Percentiles rank a stretch among this genome's conserved stretches.
Conservation (phyloP, 2,797 vertebrate species). For the Micropoecilia bifurca region DNA sequence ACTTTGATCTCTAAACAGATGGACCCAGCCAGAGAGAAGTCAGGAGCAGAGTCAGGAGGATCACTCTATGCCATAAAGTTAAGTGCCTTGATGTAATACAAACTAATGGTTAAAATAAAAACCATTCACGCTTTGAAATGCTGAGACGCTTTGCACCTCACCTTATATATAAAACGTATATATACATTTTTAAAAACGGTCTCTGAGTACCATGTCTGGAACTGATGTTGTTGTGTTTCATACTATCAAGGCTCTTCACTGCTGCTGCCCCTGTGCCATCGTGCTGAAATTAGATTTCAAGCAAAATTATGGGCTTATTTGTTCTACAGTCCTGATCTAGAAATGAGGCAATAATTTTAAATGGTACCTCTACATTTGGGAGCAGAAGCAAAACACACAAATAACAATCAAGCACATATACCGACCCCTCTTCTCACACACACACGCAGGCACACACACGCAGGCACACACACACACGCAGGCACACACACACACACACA, state of each 20-base stretch:
- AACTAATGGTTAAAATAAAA: neutral
- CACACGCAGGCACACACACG: constrained; percentile 17
- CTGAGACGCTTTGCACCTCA: neutral
- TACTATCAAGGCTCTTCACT: neutral
- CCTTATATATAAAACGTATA: too few relatives aligned
- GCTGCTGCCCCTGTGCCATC: neutral
- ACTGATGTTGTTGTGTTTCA: neutral
- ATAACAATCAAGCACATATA: constrained; percentile 15
- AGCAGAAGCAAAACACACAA: constrained; percentile 37
- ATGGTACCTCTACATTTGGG: constrained; percentile 45
- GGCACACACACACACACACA: too few relatives aligned
- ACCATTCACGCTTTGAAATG: neutral
- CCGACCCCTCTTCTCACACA: too few relatives aligned
- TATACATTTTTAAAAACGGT: neutral
- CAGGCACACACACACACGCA: too few relatives aligned
- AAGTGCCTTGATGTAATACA: neutral
- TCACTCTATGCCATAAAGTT: neutral
- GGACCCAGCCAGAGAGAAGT: neutral
- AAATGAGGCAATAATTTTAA: constrained; percentile 72
- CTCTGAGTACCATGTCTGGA: neutral
- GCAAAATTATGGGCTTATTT: constrained; percentile 10
- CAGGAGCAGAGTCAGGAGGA: neutral
- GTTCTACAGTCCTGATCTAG: constrained; percentile 17
- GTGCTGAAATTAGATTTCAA: constrained; percentile 4
- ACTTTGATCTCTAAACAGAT: neutral